These are phyloP conservation scores for Tragelaphus buxtoni DNA, from an alignment of 2,113 vertebrate species.

Conservation along the genomic window DNA sequence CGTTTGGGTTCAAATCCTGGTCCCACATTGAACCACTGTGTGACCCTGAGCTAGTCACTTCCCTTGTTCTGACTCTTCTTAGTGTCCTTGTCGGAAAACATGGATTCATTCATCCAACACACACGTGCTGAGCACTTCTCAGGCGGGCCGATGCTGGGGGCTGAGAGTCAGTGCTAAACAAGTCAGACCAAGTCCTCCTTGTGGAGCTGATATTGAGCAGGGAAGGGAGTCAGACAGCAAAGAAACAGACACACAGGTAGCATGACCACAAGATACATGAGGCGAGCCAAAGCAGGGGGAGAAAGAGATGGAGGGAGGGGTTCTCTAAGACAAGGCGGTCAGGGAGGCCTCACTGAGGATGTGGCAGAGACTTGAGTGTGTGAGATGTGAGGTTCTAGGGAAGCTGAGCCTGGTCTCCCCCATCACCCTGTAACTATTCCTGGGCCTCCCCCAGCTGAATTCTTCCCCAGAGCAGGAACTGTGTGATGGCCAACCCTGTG, in stretches of 20 bases:
- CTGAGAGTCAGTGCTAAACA: fast-evolving
- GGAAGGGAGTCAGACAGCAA: not conserved
- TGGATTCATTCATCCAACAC: not conserved
- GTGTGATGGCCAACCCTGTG: not conserved
- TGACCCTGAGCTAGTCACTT: not conserved
- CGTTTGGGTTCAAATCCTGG: not conserved
- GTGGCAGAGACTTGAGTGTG: not conserved
- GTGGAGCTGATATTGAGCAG: fast-evolving
- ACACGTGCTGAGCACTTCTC: fast-evolving
- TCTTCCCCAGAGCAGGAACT: not conserved
- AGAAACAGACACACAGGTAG: not conserved
- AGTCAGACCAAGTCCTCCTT: not conserved
- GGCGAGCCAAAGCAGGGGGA: not conserved
- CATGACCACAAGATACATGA: not conserved
- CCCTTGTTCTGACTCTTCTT: not conserved
- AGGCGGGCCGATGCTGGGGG: fast-evolving
- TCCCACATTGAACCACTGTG: no score
- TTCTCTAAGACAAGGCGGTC: not conserved
- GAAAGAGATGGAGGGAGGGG: not conserved
- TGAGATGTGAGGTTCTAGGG: not conserved
- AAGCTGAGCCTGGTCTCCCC: not conserved
- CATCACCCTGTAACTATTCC: not conserved
- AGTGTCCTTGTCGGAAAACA: fast-evolving
- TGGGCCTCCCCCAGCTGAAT: not conserved
- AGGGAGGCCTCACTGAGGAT: not conserved